Conservation (phyloP, 1,140 invertebrate species). For the Stenopsyche tienmushanensis region DNA sequence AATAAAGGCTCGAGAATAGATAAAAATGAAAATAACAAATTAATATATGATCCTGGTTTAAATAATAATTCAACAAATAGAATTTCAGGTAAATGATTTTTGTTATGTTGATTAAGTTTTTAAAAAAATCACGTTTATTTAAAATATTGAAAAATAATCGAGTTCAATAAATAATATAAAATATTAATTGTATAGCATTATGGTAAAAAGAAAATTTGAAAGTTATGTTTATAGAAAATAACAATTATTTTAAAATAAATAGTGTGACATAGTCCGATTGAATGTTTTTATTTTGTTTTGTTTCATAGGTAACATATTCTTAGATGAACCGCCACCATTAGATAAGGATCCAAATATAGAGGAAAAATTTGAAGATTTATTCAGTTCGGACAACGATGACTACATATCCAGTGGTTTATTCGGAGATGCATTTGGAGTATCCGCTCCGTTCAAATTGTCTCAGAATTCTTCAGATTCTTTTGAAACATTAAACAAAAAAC, state of each 20-base stretch:
- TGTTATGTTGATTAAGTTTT: too few species aligned
- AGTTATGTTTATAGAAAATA: not conserved
- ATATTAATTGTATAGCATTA: too few species aligned
- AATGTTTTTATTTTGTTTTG: not conserved
- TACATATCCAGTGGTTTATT: conserved; percentile 47
- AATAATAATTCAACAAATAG: conserved; percentile 20
- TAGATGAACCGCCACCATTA: conserved; percentile 56
- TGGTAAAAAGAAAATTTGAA: too few species aligned
- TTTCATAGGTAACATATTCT: conserved; percentile 53
- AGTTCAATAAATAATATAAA: too few species aligned
- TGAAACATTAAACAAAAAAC: conserved; percentile 21
- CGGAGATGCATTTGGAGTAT: conserved; percentile 14
- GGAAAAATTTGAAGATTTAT: conserved; percentile 36
- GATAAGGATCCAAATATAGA: not conserved
- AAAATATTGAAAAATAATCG: too few species aligned
- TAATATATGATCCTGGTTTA: conserved; percentile 16
- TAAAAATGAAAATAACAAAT: not conserved
- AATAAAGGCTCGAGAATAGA: conserved; percentile 3
- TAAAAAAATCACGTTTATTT: too few species aligned
- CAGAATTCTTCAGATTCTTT: conserved; percentile 3
- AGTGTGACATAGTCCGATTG: not conserved
- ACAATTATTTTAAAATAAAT: not conserved
- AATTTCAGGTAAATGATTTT: conserved; percentile 27
- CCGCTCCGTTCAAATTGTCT: not conserved
- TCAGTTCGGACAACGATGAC: conserved; percentile 43